Percentiles rank a stretch among this genome's conserved stretches.
These are phyloP conservation scores for Anticlea derivata DNA, from an alignment of 2,888 invertebrate genomes.

Conservation along the genomic window DNA sequence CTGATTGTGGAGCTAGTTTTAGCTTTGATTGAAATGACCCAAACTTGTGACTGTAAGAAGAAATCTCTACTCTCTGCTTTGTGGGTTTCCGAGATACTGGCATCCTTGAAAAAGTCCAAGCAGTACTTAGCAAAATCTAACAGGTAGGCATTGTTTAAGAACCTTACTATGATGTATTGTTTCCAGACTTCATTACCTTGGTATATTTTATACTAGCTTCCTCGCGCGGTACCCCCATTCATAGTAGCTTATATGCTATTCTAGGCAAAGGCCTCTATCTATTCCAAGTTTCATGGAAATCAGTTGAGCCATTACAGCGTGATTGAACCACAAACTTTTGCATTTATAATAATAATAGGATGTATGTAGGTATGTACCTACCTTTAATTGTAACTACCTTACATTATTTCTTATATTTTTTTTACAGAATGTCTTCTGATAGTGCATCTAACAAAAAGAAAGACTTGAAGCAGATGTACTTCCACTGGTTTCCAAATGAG, in stretches of 20 bases:
- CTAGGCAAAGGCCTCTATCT: no score
- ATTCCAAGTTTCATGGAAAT: no score
- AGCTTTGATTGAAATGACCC: slow-evolving; percentile 68
- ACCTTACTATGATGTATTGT: no score
- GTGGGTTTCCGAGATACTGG: slow-evolving; percentile 80
- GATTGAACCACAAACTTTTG: no score
- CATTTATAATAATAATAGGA: no score
- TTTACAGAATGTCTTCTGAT: slow-evolving; percentile 51
- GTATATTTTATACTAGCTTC: no score
- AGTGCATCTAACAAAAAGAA: slow-evolving; percentile 51
- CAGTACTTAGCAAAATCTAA: slow-evolving; percentile 53
- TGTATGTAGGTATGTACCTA: no score
- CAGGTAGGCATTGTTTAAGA: slow-evolving; percentile 47
- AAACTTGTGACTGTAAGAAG: slow-evolving; percentile 49
- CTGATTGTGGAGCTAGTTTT: slow-evolving; percentile 74
- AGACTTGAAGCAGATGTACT: slow-evolving; percentile 59
- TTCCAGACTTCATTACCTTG: no score
- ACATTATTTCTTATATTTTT: slow-evolving; percentile 5
- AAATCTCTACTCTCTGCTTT: slow-evolving; percentile 73
- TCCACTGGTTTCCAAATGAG: slow-evolving; percentile 71
- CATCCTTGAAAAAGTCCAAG: slow-evolving; percentile 67
- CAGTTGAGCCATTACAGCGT: no score
- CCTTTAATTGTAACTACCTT: no score
- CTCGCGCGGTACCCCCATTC: no score
- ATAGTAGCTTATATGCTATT: no score